Evolutionary conservation across 1,140 invertebrate species (phyloP), one percentile per base, ranked within the genome.

Genomic region (Oryzaephilus surinamensis): DNA sequence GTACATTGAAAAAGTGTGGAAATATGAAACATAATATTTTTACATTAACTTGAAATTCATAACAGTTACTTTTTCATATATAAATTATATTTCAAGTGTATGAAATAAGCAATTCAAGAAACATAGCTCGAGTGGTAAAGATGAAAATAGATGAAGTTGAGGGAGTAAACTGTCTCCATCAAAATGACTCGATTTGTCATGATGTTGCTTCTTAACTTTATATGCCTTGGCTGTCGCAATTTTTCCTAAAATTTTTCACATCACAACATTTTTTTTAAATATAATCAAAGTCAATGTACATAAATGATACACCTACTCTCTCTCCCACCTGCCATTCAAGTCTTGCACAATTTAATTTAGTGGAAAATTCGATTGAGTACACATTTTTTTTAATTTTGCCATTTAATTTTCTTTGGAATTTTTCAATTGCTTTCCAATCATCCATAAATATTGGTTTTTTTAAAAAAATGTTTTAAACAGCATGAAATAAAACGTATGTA

Each of bases 31-130:
- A 31, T 10, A 14, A 20, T 27, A 31, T 27, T 38, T 38, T 21
- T 16, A 30, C n/a, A n/a, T 38, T 38, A 38, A 38, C 30, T 38
- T 38, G 36, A 38, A 38, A 38, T 38, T 38, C 36, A 38, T 30
- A 28, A 38, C 27, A 26, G 30, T 38, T 38, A n/a, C 30, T 15
- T 20, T 26, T 27, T 38, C 36, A 38, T 38, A 31, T 27, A 38
- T 38, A 38, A 38, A 38, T 38, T 38, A 38, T 38, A n/a, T 18
- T 15, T 14, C 19, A 17, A 29, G 30, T 30, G 36, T 31, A 38
- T 26, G 30, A 38, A 38, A 38, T 38, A 38, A 38, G 36, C 36
- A 38, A 38, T 38, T 27, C 36, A 38, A 30, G 36, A 38, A 38
- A 38, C 36, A 26, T 21, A 38, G 28, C 10, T n/a, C n/a, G 23